A percentile compares a stretch with the other conserved stretches of the same genome.
Conservation (phyloP, 1,140 invertebrate species). For the Maniola jurtina region DNA sequence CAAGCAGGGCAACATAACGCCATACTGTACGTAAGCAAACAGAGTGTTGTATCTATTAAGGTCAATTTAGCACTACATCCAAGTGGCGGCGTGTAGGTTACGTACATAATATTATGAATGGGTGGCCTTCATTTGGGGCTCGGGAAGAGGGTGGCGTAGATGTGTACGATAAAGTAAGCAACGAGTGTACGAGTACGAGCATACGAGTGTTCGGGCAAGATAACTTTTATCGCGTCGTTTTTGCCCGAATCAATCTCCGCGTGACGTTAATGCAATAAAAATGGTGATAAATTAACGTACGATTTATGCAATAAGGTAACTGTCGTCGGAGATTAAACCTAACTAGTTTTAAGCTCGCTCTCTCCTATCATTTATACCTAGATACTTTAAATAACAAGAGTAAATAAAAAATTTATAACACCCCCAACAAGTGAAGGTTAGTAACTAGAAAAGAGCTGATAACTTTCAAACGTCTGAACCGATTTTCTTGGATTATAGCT, state of each 20-base stretch:
- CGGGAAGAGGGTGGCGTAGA: slow-evolving; percentile 23
- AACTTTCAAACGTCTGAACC: too few relatives aligned
- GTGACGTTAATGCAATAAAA: slow-evolving; percentile 19
- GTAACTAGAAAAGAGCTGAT: too few relatives aligned
- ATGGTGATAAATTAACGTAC: slow-evolving; percentile 8
- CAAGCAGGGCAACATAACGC: too few relatives aligned
- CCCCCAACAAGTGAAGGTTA: too few relatives aligned
- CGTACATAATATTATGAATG: slow-evolving; percentile 25
- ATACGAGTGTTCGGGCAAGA: slow-evolving; percentile 5
- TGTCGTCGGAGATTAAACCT: too few relatives aligned
- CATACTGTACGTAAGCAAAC: slow-evolving; percentile 30
- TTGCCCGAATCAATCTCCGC: slow-evolving; percentile 22
- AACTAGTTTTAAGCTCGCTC: too few relatives aligned
- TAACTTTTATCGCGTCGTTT: slow-evolving; percentile 23
- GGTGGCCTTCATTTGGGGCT: slow-evolving; percentile 29
- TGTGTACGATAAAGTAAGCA: slow-evolving; percentile 23
- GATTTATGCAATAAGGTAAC: not conserved
- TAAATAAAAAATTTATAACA: too few relatives aligned
- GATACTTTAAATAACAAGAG: too few relatives aligned
- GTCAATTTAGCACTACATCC: slow-evolving; percentile 19
- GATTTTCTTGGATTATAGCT: too few relatives aligned
- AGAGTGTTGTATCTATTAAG: slow-evolving; percentile 30
- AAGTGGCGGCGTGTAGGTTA: slow-evolving; percentile 25
- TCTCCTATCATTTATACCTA: too few relatives aligned
- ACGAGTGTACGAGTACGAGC: too few relatives aligned